A percentile compares a stretch with the other conserved stretches of the same genome.
phyloP scores from a whole-genome alignment of 2,888 invertebrate genomes.

The Papilio protenor region DNA sequence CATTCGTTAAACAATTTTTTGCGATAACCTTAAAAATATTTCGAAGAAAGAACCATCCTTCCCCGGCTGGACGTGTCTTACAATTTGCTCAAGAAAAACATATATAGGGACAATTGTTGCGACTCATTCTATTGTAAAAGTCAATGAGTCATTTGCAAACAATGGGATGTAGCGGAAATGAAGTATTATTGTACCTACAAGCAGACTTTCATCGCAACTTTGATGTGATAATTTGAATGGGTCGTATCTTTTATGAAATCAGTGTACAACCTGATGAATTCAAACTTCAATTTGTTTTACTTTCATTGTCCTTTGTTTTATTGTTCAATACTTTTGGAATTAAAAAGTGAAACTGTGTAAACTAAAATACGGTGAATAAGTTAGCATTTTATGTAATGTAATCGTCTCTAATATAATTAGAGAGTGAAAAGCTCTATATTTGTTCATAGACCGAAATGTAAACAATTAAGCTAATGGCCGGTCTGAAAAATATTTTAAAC shows the following conservation, averaged over 20 bases:
- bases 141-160: constrained; percentile 72
- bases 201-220: constrained; percentile 55
- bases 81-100: constrained; percentile 45
- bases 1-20: constrained; percentile 33
- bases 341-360: not conserved
- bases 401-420: not conserved
- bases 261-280: constrained; percentile 3
- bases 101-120: constrained; percentile 47
- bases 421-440: not conserved
- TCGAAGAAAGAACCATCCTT: not conserved
- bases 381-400: not conserved
- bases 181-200: constrained; percentile 60
- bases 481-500: constrained; percentile 10
- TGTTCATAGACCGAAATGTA: constrained; percentile 10
- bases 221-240: constrained; percentile 36
- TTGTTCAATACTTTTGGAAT: not conserved
- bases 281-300: constrained; percentile 11
- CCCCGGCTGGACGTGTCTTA: constrained; percentile 41
- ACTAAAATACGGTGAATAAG: not conserved
- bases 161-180: constrained; percentile 70
- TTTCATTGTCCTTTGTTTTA: constrained; percentile 18
- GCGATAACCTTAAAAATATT: constrained; percentile 41
- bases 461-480: constrained; percentile 26
- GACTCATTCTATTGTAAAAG: constrained; percentile 55
- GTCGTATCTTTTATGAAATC: constrained; percentile 21